These are phyloP conservation scores for Oscheius myriophilus DNA, from an alignment of 2,888 invertebrate genomes.

Conservation along the genomic window DNA sequence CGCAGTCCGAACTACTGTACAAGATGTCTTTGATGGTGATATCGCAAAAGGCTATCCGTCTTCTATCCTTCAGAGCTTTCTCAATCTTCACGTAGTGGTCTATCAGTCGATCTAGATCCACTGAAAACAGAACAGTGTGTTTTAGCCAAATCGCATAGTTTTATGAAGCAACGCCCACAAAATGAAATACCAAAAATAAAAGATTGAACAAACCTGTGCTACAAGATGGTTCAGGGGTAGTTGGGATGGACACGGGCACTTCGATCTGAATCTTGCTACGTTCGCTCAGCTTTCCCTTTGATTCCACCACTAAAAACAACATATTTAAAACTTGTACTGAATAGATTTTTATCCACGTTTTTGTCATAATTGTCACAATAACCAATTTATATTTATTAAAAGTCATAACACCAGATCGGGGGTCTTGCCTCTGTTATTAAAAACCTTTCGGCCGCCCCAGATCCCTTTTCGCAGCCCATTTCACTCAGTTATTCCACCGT, in stretches of 20 bases:
- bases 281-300: slow-evolving; percentile 10
- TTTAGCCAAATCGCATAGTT: too few species aligned
- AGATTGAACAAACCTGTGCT: background rate
- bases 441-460: too few species aligned
- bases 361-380: too few species aligned
- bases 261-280: background rate
- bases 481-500: too few species aligned
- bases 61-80: background rate
- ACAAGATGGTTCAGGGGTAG: slow-evolving; percentile 6
- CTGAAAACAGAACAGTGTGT: background rate
- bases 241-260: background rate
- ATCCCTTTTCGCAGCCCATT: too few species aligned
- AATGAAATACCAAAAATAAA: background rate
- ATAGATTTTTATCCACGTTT: too few species aligned
- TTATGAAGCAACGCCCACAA: too few species aligned
- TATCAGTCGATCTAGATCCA: background rate
- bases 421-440: too few species aligned
- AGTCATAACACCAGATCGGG: too few species aligned
- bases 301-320: slow-evolving; percentile 20
- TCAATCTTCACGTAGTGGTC: slow-evolving; percentile 9
- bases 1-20: background rate
- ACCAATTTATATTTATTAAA: too few species aligned
- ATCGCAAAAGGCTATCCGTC: background rate
- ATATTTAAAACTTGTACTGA: too few species aligned
- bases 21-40: background rate